Conservation (phyloP, 2,888 invertebrate species). For the Allolobophora icterica region DNA sequence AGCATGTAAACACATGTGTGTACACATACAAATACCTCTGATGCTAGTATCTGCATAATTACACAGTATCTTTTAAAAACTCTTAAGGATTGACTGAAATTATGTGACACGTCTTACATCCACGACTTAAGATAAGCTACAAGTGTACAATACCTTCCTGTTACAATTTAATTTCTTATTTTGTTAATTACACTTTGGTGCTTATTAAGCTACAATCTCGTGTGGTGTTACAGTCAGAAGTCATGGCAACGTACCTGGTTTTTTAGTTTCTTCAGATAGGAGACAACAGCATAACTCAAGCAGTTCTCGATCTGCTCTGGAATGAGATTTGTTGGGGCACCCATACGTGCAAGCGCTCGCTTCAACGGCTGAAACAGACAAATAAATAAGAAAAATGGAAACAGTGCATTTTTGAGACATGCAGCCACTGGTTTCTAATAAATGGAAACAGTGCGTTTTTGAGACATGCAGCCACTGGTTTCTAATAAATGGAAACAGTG, state of each 20-base stretch:
- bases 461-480: no score
- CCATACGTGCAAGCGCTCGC: conserved; percentile 88
- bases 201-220: neutral
- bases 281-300: conserved; percentile 88
- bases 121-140: no score
- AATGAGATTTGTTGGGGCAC: conserved; percentile 81
- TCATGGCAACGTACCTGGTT: conserved; percentile 68
- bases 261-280: conserved; percentile 92
- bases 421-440: no score
- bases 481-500: neutral
- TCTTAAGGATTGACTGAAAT: no score
- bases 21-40: no score
- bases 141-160: no score
- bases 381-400: conserved; percentile 36
- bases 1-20: no score
- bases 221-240: neutral
- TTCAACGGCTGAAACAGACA: conserved; percentile 77
- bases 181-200: neutral
- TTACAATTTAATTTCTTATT: no score
- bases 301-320: conserved; percentile 92
- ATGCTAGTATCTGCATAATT: no score
- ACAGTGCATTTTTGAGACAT: neutral
- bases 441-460: neutral
- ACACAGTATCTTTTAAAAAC: no score
- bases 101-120: no score